A percentile compares a stretch with the other conserved stretches of the same genome.
Evolutionary conservation across 2,797 vertebrate species (phyloP).

Genomic region (Cirrhinus molitorella): DNA sequence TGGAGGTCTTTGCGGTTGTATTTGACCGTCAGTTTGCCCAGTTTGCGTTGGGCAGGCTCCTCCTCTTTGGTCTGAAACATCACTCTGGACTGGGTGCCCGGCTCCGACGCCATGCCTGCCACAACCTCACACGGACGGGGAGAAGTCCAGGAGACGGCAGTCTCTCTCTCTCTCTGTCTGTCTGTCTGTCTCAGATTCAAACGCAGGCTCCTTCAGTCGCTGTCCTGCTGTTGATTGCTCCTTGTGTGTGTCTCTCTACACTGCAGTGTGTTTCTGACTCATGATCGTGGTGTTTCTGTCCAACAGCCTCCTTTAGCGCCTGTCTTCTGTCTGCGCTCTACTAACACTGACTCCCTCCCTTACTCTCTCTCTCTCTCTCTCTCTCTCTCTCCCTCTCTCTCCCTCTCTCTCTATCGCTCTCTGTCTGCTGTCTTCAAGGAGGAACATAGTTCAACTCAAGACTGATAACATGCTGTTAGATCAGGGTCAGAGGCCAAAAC

Average conservation of each 20-base stretch:
- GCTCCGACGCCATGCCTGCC: constrained; percentile 85
- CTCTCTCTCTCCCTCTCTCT: constrained; percentile 60
- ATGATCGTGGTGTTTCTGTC: constrained; percentile 10
- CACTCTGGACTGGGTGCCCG: constrained; percentile 86
- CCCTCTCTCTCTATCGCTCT: constrained; percentile 65
- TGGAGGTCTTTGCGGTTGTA: constrained; percentile 96
- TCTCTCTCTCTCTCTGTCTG: constrained; percentile 51
- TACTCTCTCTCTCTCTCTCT: constrained; percentile 21
- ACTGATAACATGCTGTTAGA: constrained; percentile 69
- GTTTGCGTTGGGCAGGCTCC: constrained; percentile 85
- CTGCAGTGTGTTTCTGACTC: constrained; percentile 34
- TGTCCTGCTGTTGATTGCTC: constrained; percentile 53
- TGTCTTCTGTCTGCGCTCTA: constrained; percentile 34
- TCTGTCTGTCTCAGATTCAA: constrained; percentile 27
- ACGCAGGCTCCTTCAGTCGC: constrained; percentile 57
- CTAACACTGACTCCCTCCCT: constrained; percentile 26
- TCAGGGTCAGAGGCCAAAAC: constrained; percentile 48
- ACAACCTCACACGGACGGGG: constrained; percentile 74
- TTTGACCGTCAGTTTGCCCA: constrained; percentile 94
- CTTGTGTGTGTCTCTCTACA: not conserved
- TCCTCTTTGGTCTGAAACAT: constrained; percentile 85
- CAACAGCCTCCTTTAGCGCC: constrained; percentile 26
- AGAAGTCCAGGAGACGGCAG: constrained; percentile 63
- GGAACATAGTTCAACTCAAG: constrained; percentile 75
- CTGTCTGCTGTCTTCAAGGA: constrained; percentile 71